These are phyloP conservation scores for Arrhopalites spinosus DNA, from an alignment of 2,888 invertebrate genomes.

Conservation along the genomic window DNA sequence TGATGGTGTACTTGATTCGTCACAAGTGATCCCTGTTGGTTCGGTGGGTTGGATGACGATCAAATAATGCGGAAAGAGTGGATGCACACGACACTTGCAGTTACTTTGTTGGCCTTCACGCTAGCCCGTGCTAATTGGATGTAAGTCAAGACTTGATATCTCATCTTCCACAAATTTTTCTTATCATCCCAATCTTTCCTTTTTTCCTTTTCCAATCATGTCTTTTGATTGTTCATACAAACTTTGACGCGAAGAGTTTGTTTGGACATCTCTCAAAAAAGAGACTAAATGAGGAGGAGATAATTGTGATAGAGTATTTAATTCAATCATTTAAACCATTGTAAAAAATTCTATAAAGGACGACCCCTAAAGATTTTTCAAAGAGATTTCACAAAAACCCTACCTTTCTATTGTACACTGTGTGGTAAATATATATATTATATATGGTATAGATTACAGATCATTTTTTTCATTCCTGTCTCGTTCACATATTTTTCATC, in stretches of 20 bases:
- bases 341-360: neutral
- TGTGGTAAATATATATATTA: too few relatives aligned
- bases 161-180: neutral
- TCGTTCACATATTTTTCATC: too few relatives aligned
- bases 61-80: constrained; percentile 42
- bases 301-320: neutral
- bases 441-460: too few relatives aligned
- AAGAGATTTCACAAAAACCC: too few relatives aligned
- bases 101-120: constrained; percentile 40
- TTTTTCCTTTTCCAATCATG: neutral
- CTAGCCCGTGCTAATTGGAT: constrained; percentile 54
- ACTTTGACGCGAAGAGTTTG: too few relatives aligned
- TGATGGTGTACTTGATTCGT: constrained; percentile 30
- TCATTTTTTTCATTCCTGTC: too few relatives aligned
- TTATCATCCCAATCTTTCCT: neutral
- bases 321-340: neutral
- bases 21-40: constrained; percentile 25
- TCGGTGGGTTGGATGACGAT: constrained; percentile 32
- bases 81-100: constrained; percentile 37
- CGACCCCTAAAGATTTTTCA: too few relatives aligned
- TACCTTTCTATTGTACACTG: too few relatives aligned
- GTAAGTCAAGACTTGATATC: constrained; percentile 44
- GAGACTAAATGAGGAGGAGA: neutral
- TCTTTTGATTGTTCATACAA: neutral
- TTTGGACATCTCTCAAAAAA: too few relatives aligned